Conservation (phyloP, 2,113 vertebrate species). For the Aix galericulata region DNA sequence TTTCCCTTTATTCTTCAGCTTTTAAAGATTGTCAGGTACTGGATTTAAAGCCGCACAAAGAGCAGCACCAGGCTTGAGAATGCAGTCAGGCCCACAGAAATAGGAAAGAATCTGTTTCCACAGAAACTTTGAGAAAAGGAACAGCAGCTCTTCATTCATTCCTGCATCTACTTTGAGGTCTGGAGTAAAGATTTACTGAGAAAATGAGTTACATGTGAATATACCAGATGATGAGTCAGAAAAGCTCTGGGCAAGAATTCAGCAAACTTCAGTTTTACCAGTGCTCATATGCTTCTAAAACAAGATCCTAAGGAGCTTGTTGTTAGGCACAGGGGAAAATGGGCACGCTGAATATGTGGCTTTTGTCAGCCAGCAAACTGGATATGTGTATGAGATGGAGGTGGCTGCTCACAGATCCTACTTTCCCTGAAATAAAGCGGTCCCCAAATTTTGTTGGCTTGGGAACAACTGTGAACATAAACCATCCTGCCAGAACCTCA, state of each 20-base stretch:
- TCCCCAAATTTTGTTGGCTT: background rate
- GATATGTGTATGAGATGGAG: background rate
- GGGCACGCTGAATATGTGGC: background rate
- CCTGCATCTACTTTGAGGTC: background rate
- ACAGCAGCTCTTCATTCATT: conserved; percentile 28
- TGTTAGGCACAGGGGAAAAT: background rate
- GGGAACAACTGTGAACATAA: conserved; percentile 1
- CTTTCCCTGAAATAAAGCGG: background rate
- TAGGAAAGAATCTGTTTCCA: background rate
- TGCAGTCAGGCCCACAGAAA: background rate
- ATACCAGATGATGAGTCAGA: conserved; percentile 50
- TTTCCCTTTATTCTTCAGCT: background rate
- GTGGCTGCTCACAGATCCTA: background rate
- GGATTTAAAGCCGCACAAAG: background rate
- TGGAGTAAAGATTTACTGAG: conserved; percentile 43
- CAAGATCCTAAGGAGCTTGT: background rate
- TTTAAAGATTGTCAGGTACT: background rate
- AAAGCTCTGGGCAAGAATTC: conserved; percentile 50
- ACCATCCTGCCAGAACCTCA: background rate
- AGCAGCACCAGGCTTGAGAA: background rate
- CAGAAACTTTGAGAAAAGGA: conserved; percentile 27
- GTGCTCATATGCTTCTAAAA: conserved; percentile 33
- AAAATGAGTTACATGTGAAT: conserved; percentile 41
- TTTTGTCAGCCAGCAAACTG: conserved; percentile 33
- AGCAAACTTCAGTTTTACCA: conserved; percentile 39